Evolutionary conservation across 2,797 vertebrate species (phyloP).

Genomic region (Parambassis ranga): DNA sequence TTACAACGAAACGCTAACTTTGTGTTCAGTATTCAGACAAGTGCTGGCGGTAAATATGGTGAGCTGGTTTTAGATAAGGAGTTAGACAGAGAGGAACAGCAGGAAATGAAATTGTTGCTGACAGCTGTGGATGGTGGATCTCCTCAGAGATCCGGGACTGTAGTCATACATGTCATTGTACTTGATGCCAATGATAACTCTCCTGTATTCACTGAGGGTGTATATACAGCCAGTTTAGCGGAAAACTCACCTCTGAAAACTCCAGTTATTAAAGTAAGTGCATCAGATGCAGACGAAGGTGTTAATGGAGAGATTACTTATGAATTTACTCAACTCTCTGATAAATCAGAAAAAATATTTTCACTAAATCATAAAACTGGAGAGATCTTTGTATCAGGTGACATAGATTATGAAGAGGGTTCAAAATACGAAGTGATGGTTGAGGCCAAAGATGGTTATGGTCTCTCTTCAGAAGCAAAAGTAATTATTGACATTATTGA

Average conservation of each 20-base stretch:
- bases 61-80: slow-evolving; percentile 47
- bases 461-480: neutral
- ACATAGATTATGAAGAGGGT: slow-evolving; percentile 2
- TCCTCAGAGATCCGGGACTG: slow-evolving; percentile 65
- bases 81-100: slow-evolving; percentile 49
- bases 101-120: slow-evolving; percentile 19
- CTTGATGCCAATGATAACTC: slow-evolving; percentile 75
- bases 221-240: slow-evolving; percentile 61
- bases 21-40: slow-evolving; percentile 27
- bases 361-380: slow-evolving; percentile 33
- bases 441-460: slow-evolving; percentile 37
- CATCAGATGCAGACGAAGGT: slow-evolving; percentile 75
- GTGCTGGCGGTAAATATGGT: slow-evolving; percentile 22
- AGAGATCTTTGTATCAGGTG: neutral
- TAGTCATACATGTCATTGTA: slow-evolving; percentile 31
- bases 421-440: slow-evolving; percentile 10
- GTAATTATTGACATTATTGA: slow-evolving; percentile 58
- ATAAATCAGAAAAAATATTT: slow-evolving; percentile 39
- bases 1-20: slow-evolving; percentile 57
- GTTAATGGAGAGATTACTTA: slow-evolving; percentile 71
- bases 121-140: slow-evolving; percentile 70
- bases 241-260: slow-evolving; percentile 65
- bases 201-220: slow-evolving; percentile 67
- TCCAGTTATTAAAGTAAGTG: slow-evolving; percentile 62
- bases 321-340: slow-evolving; percentile 22